These are phyloP conservation scores for Diplazon laetatorius DNA, from an alignment of 2,888 invertebrate genomes.

Conservation along the genomic window DNA sequence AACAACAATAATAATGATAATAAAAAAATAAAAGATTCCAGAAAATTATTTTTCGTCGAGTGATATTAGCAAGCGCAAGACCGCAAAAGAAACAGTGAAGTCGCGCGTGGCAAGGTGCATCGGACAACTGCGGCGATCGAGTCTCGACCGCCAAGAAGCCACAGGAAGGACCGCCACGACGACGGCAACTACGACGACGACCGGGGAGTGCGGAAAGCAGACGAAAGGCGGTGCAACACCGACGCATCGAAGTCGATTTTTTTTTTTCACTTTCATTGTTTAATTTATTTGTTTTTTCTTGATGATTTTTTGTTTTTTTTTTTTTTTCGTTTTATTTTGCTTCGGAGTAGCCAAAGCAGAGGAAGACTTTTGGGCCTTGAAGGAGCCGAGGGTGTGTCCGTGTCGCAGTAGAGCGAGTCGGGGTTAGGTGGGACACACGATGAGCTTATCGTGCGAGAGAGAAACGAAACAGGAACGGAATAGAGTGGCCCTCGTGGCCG, in stretches of 20 bases:
- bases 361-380: conserved; percentile 47
- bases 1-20: not conserved
- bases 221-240: conserved; percentile 41
- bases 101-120: conserved; percentile 56
- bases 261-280: no score
- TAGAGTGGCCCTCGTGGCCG: conserved; percentile 60
- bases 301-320: no score
- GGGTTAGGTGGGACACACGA: conserved; percentile 43
- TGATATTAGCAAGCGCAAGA: not conserved
- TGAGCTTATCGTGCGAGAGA: no score
- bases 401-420: conserved; percentile 31
- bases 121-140: conserved; percentile 59
- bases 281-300: no score
- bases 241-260: conserved; percentile 16
- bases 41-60: not conserved
- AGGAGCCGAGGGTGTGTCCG: conserved; percentile 60
- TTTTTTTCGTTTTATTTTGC: conserved; percentile 9
- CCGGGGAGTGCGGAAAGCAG: conserved; percentile 48
- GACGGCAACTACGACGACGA: conserved; percentile 38
- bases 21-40: not conserved
- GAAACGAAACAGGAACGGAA: conserved; percentile 17
- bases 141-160: conserved; percentile 58
- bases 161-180: conserved; percentile 50
- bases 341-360: conserved; percentile 10
- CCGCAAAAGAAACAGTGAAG: conserved; percentile 35